Percentiles rank a stretch among this genome's conserved stretches.
These are phyloP conservation scores for Eilema depressum DNA, from an alignment of 2,888 invertebrate species.

Conservation along the genomic window DNA sequence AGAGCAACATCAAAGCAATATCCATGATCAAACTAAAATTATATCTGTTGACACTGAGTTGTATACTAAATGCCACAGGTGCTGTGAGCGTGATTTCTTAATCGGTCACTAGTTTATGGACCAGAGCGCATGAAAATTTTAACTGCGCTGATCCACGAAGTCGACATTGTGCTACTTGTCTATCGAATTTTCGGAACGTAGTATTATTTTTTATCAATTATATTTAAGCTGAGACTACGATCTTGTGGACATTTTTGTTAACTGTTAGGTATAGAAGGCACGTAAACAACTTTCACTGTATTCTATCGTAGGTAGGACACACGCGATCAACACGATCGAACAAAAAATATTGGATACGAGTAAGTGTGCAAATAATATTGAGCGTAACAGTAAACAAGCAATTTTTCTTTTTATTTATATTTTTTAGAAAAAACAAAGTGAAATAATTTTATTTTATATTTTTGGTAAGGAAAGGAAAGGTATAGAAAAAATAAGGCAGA, in stretches of 20 bases:
- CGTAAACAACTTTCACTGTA: constrained; percentile 36
- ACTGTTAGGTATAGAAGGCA: constrained; percentile 4
- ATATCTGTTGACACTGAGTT: background rate
- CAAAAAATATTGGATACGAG: constrained; percentile 22
- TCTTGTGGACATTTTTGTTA: constrained; percentile 1
- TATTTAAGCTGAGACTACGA: background rate
- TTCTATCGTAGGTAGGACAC: constrained; percentile 30
- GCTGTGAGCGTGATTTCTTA: background rate
- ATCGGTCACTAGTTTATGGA: background rate
- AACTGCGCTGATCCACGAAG: background rate
- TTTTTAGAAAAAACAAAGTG: too few species aligned
- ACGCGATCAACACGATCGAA: constrained; percentile 6
- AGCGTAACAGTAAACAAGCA: constrained; percentile 37
- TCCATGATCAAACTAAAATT: background rate
- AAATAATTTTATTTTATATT: background rate
- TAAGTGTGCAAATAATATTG: constrained; percentile 29
- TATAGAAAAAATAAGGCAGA: too few species aligned
- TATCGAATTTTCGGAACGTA: background rate
- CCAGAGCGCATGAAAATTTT: background rate
- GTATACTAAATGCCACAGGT: background rate
- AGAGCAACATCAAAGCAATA: background rate
- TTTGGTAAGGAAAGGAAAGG: too few species aligned
- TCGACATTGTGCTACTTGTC: background rate
- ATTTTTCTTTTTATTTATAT: background rate
- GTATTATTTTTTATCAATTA: background rate